phyloP scores from a whole-genome alignment of 2,888 invertebrate genomes.

The Agrochola lota region DNA sequence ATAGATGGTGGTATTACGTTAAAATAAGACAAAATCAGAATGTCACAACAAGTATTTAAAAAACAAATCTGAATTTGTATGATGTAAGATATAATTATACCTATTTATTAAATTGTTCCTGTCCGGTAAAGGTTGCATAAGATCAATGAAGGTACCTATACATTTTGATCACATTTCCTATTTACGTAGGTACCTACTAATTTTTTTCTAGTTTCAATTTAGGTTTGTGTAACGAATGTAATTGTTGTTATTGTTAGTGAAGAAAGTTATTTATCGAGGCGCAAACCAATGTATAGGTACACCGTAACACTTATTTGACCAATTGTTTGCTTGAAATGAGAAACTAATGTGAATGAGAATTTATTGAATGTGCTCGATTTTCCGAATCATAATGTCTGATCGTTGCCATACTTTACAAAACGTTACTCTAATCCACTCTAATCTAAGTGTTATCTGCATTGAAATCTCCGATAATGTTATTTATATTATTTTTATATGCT shows the following conservation, averaged over 20 bases:
- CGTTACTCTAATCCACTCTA: neutral
- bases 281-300: neutral
- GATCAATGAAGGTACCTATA: neutral
- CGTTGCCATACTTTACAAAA: constrained; percentile 1
- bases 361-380: neutral
- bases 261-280: neutral
- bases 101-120: constrained; percentile 1
- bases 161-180: neutral
- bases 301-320: neutral
- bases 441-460: constrained; percentile 24
- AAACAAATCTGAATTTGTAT: neutral
- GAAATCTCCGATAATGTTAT: constrained; percentile 42
- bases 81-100: neutral
- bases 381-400: constrained; percentile 7
- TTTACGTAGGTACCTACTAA: neutral
- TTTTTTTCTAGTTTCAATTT: neutral
- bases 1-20: constrained; percentile 83
- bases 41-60: neutral
- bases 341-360: neutral
- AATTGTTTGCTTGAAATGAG: neutral
- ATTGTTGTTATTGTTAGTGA: constrained; percentile 4
- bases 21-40: constrained; percentile 61
- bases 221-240: neutral
- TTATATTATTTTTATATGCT: constrained; percentile 25
- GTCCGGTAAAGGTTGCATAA: neutral